Base-by-base conservation (phyloP, 2,113 vertebrate species). In the Chamaetylas fuelleborni region DNA sequence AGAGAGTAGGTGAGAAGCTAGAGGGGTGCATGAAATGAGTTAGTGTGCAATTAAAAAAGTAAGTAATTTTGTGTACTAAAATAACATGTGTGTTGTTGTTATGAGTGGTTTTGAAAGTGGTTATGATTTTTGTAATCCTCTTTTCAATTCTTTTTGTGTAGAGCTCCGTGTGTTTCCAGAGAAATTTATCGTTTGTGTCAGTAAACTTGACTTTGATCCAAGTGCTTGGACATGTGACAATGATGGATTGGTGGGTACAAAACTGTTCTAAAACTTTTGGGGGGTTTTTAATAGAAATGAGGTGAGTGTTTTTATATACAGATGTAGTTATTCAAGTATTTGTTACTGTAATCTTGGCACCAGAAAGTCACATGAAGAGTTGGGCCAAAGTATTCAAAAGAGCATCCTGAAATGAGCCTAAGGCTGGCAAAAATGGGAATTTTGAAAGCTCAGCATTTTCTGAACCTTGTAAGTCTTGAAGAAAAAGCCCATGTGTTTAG, bases 121-220 rank as follows among this genome's bases (percentile, higher is more conserved):
- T 25, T 93, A n/a, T 60, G 3, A 36, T 54, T 92, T 86, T 93
- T 86, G 47, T 94, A 93, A 80, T 95, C 71, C 93, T 96, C 12
- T 94, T 78, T 77, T 77, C 12, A 42, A 61, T 81, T 94, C 5
- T 80, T 76, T 95, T 31, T 80, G 5, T 51, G 17, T 93, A 99
- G 99, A 98, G 25, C 96, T 99, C 79, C 97, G 97, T 93, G 96
- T 99, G 88, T 99, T 99, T 97, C 99, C 99, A 58, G 99, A 99
- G 51, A 98, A 98, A 91, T 98, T 98, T 93, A 98, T 99, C 29
- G 98, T 99, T 96, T 99, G 98, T 97, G 98, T 98, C 97, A 98
- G 97, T 97, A 98, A 97, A 91, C 98, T 98, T 81, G 98, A 98
- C 93, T 97, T 94, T 86, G 91, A 91, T 97, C 93, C 76, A 87